Evolutionary conservation across 2,888 invertebrate genomes (phyloP).

Genomic region (Limnephilus lunatus): DNA sequence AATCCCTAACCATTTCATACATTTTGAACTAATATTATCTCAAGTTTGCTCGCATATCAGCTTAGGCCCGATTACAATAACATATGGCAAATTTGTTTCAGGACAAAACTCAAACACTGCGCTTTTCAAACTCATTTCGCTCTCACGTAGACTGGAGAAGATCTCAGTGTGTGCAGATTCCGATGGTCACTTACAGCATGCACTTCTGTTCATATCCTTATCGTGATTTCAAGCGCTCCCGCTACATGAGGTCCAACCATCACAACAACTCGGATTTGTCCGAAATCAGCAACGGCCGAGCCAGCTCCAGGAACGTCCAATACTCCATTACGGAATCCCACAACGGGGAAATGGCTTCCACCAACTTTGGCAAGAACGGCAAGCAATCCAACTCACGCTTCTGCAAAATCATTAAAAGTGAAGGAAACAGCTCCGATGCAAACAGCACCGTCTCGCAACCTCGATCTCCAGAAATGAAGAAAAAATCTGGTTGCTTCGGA

Average conservation of each 20-base stretch:
- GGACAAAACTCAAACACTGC: conserved; percentile 61
- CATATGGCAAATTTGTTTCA: conserved; percentile 26
- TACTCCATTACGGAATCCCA: conserved; percentile 46
- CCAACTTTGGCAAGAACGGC: conserved; percentile 26
- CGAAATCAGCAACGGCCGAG: conserved; percentile 34
- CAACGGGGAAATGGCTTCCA: neutral
- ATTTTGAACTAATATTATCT: neutral
- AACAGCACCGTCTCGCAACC: neutral
- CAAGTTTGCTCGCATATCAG: neutral
- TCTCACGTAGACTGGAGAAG: conserved; percentile 54
- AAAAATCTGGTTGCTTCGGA: conserved; percentile 54
- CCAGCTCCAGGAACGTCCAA: conserved; percentile 38
- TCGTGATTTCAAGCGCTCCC: conserved; percentile 42
- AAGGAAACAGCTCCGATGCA: conserved; percentile 29
- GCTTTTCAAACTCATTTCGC: conserved; percentile 60
- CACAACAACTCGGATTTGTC: conserved; percentile 43
- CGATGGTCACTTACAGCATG: conserved; percentile 61
- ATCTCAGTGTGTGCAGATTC: conserved; percentile 50
- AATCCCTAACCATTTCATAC: neutral
- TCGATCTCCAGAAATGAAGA: conserved; percentile 17
- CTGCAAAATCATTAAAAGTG: neutral
- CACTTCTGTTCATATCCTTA: conserved; percentile 59
- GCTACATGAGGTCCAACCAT: conserved; percentile 15
- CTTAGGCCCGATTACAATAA: neutral
- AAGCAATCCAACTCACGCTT: conserved; percentile 21